Evolutionary conservation across 2,888 invertebrate genomes (phyloP).

Genomic region (Galerucella calmariensis): DNA sequence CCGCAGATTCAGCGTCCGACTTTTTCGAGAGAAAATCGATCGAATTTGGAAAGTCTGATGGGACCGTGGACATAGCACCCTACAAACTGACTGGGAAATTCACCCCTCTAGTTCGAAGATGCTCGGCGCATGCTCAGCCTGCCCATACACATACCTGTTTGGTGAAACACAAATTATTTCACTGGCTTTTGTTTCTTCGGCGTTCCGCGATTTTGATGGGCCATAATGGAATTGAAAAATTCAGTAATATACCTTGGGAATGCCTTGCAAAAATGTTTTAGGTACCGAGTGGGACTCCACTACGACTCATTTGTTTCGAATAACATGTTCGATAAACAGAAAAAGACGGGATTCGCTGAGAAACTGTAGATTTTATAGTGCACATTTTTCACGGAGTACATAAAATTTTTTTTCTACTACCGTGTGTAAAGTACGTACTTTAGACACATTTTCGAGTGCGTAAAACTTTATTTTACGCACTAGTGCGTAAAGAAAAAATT

Average conservation of each 20-base stretch:
- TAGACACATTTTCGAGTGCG: too few relatives aligned
- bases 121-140: slow-evolving; percentile 53
- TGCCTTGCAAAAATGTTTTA: slow-evolving; percentile 30
- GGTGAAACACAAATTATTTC: slow-evolving; percentile 48
- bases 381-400: slow-evolving; percentile 2
- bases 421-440: too few relatives aligned
- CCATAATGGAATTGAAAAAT: slow-evolving; percentile 39
- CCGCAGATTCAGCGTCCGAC: slow-evolving; percentile 9
- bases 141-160: slow-evolving; percentile 54
- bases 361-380: not conserved
- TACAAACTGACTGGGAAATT: slow-evolving; percentile 59
- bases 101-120: slow-evolving; percentile 57
- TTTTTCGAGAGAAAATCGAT: slow-evolving; percentile 49
- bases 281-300: not conserved
- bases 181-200: slow-evolving; percentile 42
- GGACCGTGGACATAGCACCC: slow-evolving; percentile 57
- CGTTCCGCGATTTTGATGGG: slow-evolving; percentile 36
- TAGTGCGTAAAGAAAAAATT: too few relatives aligned
- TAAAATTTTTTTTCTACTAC: not conserved
- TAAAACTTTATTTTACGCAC: too few relatives aligned
- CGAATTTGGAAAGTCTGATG: slow-evolving; percentile 53
- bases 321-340: not conserved
- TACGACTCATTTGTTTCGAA: not conserved
- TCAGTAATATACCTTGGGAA: slow-evolving; percentile 31
- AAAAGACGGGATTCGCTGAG: not conserved